A percentile compares a stretch with the other conserved stretches of the same genome.
phyloP scores from a whole-genome alignment of 2,888 invertebrate genomes.

The Pachycephus smyrnensis region DNA sequence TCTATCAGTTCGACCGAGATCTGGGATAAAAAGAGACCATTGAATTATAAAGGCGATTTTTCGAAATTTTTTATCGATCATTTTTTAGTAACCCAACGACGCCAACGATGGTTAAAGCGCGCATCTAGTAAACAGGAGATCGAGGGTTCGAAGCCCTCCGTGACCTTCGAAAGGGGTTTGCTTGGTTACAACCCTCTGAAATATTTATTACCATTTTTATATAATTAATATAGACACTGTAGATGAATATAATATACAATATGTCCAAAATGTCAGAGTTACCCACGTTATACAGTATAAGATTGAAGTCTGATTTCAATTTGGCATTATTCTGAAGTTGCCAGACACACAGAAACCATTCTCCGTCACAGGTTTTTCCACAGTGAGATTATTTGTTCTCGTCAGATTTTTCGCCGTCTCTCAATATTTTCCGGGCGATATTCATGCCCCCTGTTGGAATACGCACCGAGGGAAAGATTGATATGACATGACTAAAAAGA shows the following conservation, averaged over 20 bases:
- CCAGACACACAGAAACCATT: neutral
- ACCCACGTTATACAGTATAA: neutral
- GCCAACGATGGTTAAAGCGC: slow-evolving; percentile 79
- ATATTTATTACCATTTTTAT: neutral
- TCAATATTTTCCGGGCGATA: neutral
- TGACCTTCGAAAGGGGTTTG: slow-evolving; percentile 64
- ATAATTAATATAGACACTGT: neutral
- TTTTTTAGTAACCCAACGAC: too few relatives aligned
- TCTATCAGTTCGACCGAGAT: too few relatives aligned
- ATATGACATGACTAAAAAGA: slow-evolving; percentile 16
- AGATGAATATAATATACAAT: neutral
- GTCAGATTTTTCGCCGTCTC: neutral
- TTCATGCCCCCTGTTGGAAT: neutral
- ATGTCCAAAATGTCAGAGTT: neutral
- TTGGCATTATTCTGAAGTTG: neutral
- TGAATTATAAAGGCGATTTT: too few relatives aligned
- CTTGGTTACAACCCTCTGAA: neutral
- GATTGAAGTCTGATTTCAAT: neutral
- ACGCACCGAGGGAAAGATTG: slow-evolving; percentile 14
- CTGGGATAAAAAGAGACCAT: too few relatives aligned
- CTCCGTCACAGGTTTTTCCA: neutral
- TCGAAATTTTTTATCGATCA: too few relatives aligned
- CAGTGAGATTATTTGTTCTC: neutral
- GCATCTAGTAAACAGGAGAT: slow-evolving; percentile 80
- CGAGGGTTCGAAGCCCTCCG: slow-evolving; percentile 76